Conservation (phyloP, 2,797 vertebrate genomes). For the Notolabrus celidotus region DNA sequence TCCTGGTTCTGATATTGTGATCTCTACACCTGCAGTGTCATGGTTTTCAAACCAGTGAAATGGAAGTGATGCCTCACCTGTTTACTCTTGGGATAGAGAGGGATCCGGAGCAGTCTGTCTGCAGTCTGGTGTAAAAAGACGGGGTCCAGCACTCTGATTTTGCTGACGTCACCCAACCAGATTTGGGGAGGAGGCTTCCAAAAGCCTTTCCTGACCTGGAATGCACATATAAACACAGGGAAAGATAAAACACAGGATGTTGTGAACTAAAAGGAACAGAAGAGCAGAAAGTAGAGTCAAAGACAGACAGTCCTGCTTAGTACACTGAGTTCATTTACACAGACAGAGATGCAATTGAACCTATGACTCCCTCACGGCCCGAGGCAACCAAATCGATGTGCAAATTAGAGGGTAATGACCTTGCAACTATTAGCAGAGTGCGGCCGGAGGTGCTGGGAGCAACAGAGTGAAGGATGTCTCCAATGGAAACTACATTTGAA, state of each 20-base stretch:
- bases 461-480: conserved; percentile 47
- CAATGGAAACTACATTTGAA: conserved; percentile 69
- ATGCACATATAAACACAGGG: conserved; percentile 20
- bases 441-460: conserved; percentile 59
- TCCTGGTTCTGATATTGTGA: background rate
- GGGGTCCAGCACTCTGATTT: conserved; percentile 92
- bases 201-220: conserved; percentile 91
- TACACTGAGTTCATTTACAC: conserved; percentile 34
- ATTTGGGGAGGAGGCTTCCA: conserved; percentile 94
- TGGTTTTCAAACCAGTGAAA: background rate
- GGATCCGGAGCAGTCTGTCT: conserved; percentile 87
- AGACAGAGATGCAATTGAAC: conserved; percentile 52
- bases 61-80: conserved; percentile 81
- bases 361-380: conserved; percentile 42
- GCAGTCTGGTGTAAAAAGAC: conserved; percentile 92
- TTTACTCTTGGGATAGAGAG: conserved; percentile 81
- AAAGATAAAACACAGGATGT: conserved; percentile 14
- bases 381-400: conserved; percentile 62
- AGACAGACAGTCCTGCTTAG: conserved; percentile 1
- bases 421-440: conserved; percentile 64
- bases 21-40: background rate
- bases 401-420: conserved; percentile 77
- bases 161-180: conserved; percentile 88
- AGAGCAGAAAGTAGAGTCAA: background rate
- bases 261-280: conserved; percentile 2